These are phyloP conservation scores for Xanthorhoe designata DNA, from an alignment of 2,888 invertebrate genomes.

Conservation along the genomic window DNA sequence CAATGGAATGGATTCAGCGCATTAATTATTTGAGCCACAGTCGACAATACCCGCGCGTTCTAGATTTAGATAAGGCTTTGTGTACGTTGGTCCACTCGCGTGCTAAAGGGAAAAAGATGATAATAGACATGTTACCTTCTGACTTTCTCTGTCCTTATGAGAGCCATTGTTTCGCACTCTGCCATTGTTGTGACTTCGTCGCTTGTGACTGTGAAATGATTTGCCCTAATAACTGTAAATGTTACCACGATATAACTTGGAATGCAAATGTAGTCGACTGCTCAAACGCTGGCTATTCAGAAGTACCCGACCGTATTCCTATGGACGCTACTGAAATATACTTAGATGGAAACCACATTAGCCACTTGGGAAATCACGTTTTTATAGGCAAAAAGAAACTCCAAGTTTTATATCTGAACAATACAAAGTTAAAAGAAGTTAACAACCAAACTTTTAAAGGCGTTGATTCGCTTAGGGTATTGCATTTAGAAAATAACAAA, in stretches of 20 bases:
- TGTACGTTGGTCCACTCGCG: constrained; percentile 90
- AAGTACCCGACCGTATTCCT: constrained; percentile 92
- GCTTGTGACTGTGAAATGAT: constrained; percentile 97
- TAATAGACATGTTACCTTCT: constrained; percentile 89
- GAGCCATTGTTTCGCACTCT: constrained; percentile 93
- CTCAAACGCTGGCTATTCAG: constrained; percentile 89
- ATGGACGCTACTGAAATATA: constrained; percentile 96
- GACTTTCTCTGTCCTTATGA: constrained; percentile 93
- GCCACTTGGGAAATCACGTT: constrained; percentile 91
- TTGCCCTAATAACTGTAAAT: constrained; percentile 93
- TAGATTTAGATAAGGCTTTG: constrained; percentile 91
- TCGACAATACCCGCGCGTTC: constrained; percentile 91
- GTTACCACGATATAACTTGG: constrained; percentile 95
- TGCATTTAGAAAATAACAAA: constrained; percentile 92
- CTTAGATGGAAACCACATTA: constrained; percentile 93
- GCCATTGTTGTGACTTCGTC: constrained; percentile 95
- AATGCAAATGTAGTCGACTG: constrained; percentile 94
- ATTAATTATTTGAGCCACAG: constrained; percentile 91
- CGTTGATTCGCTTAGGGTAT: constrained; percentile 88
- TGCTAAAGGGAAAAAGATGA: constrained; percentile 89
- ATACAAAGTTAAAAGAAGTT: constrained; percentile 90
- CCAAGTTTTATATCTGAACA: constrained; percentile 91
- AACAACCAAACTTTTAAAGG: constrained; percentile 94
- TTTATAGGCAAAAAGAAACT: constrained; percentile 94
- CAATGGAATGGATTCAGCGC: constrained; percentile 94